These are phyloP conservation scores for Potorous gilbertii DNA, from an alignment of 2,797 vertebrate species.

Conservation along the genomic window DNA sequence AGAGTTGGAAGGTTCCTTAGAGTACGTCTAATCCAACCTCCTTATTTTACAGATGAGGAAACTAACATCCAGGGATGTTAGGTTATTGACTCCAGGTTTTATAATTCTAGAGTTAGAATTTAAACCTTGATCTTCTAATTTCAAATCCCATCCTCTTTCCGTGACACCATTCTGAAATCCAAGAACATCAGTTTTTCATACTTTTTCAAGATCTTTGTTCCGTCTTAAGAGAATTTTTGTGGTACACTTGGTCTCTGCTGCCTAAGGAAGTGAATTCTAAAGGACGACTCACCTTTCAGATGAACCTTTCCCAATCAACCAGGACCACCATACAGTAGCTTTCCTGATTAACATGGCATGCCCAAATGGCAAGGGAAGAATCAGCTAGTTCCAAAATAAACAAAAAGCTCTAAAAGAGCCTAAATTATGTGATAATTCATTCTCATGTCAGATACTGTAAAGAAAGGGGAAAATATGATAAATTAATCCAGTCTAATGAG, in stretches of 20 bases:
- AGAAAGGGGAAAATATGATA: constrained; percentile 74
- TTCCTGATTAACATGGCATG: constrained; percentile 41
- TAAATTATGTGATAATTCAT: constrained; percentile 66
- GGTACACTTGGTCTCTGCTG: not conserved
- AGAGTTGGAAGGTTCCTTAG: not conserved
- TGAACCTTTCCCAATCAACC: not conserved
- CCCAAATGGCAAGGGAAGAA: constrained; percentile 58
- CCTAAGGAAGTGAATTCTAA: not conserved
- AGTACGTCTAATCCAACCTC: not conserved
- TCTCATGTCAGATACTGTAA: constrained; percentile 76
- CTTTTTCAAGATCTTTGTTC: not conserved
- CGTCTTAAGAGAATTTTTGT: constrained; percentile 21
- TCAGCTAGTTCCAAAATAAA: constrained; percentile 9
- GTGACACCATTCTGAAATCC: not conserved
- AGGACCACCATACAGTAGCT: constrained; percentile 48
- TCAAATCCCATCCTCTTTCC: not conserved
- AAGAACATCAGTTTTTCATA: not conserved
- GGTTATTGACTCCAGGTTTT: not conserved
- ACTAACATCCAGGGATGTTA: not conserved
- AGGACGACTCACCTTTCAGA: not conserved
- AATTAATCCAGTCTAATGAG: constrained; percentile 83
- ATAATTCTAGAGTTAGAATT: not conserved
- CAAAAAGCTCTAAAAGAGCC: constrained; percentile 38
- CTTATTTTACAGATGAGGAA: not conserved
- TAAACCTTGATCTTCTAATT: not conserved